Evolutionary conservation across 2,113 vertebrate species (phyloP).

Genomic region (Macroglossus sobrinus): DNA sequence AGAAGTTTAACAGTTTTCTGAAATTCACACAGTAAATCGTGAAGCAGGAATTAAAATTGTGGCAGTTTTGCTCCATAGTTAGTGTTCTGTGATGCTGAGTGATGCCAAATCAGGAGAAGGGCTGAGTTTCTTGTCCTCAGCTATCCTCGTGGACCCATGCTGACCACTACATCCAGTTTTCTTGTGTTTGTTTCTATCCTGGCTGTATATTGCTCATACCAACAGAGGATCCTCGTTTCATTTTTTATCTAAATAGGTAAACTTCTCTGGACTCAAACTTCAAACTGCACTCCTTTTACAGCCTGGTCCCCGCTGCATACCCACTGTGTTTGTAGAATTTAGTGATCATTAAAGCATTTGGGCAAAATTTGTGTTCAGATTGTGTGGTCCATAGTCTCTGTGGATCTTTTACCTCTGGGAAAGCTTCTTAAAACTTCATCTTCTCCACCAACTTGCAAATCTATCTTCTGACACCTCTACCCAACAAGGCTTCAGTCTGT

Average conservation of each 20-base stretch:
- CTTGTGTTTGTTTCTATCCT: fast-evolving
- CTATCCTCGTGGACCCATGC: fast-evolving
- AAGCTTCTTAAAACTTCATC: neutral
- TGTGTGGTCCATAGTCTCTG: neutral
- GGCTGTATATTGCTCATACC: neutral
- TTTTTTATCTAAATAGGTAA: neutral
- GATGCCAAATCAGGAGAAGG: fast-evolving
- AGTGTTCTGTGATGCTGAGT: fast-evolving
- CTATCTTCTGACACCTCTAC: neutral
- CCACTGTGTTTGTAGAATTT: neutral
- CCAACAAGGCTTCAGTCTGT: neutral
- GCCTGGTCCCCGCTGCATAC: no score
- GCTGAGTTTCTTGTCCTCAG: neutral
- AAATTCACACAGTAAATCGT: neutral
- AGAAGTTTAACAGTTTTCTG: neutral
- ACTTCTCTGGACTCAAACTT: neutral
- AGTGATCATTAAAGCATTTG: neutral
- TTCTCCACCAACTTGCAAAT: neutral
- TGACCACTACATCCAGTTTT: neutral
- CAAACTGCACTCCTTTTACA: neutral
- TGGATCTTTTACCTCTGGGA: neutral
- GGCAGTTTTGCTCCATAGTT: neutral
- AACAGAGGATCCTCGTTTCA: neutral
- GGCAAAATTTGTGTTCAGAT: neutral
- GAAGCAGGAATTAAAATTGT: neutral